Percentiles rank a stretch among this genome's conserved stretches.
phyloP scores from a whole-genome alignment of 2,888 invertebrate species.

The Pheosia tremula region DNA sequence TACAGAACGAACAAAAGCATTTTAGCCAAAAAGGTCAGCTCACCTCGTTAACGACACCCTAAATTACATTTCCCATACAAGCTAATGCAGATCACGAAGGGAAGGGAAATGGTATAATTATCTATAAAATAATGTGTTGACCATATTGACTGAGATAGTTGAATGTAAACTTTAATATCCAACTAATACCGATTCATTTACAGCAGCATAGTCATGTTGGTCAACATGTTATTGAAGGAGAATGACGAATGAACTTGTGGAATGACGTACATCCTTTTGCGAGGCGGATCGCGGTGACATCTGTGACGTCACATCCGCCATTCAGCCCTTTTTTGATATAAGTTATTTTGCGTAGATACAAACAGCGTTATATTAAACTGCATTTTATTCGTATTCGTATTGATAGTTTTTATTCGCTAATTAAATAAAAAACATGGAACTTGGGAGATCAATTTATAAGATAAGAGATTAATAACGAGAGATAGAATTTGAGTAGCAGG shows the following conservation, averaged over 20 bases:
- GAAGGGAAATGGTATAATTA: background rate
- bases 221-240: background rate
- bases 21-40: background rate
- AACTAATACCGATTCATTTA: background rate
- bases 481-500: too few relatives aligned
- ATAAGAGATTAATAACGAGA: too few relatives aligned
- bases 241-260: background rate
- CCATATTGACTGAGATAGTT: background rate
- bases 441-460: too few relatives aligned
- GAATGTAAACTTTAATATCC: background rate
- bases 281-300: constrained; percentile 36
- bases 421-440: too few relatives aligned
- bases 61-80: constrained; percentile 2
- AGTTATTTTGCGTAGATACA: constrained; percentile 8
- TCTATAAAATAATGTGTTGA: background rate
- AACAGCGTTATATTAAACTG: constrained; percentile 12
- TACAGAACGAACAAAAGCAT: background rate
- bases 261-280: constrained; percentile 39
- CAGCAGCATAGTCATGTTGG: background rate
- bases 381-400: too few relatives aligned
- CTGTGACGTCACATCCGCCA: constrained; percentile 63
- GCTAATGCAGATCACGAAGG: constrained; percentile 31
- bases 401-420: too few relatives aligned
- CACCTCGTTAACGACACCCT: background rate
- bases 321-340: constrained; percentile 7